phyloP scores from a whole-genome alignment of 1,140 invertebrate species.

The Zaprionus kolodkinae region DNA sequence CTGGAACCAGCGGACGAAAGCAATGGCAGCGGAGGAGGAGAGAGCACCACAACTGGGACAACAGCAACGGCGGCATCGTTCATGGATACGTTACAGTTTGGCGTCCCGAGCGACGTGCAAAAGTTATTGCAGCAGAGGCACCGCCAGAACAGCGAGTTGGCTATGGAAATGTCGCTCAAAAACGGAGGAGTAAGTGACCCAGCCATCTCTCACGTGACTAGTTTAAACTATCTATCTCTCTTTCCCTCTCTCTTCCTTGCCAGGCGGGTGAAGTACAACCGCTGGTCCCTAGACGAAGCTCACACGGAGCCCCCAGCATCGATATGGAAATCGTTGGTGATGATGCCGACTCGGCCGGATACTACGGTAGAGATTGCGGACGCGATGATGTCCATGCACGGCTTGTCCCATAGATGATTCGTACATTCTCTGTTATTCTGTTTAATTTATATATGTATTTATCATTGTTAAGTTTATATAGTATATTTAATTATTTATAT shows the following conservation, averaged over 20 bases:
- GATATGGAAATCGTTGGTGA: slow-evolving; percentile 52
- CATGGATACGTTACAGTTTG: slow-evolving; percentile 34
- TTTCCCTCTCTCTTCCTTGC: neutral
- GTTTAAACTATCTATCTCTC: neutral
- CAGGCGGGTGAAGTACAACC: slow-evolving; percentile 59
- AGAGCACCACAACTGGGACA: neutral
- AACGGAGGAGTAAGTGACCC: slow-evolving; percentile 55
- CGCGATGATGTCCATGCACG: slow-evolving; percentile 68
- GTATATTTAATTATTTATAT: slow-evolving; percentile 3
- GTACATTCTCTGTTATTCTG: too few relatives aligned
- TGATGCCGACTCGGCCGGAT: slow-evolving; percentile 41
- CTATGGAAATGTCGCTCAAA: slow-evolving; percentile 65
- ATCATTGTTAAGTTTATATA: neutral
- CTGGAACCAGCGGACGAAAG: slow-evolving; percentile 9
- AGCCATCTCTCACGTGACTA: neutral
- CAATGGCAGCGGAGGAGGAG: neutral
- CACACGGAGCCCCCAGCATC: slow-evolving; percentile 38
- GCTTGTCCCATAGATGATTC: slow-evolving; percentile 66
- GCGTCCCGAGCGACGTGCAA: slow-evolving; percentile 52
- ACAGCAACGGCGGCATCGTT: slow-evolving; percentile 26
- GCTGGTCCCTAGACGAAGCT: slow-evolving; percentile 43
- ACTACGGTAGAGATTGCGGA: slow-evolving; percentile 45
- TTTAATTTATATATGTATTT: slow-evolving; percentile 2
- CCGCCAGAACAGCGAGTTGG: slow-evolving; percentile 42
- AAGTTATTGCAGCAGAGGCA: slow-evolving; percentile 46